A percentile compares a stretch with the other conserved stretches of the same genome.
These are phyloP conservation scores for Camponotus pennsylvanicus DNA, from an alignment of 1,140 invertebrate species.

Conservation along the genomic window DNA sequence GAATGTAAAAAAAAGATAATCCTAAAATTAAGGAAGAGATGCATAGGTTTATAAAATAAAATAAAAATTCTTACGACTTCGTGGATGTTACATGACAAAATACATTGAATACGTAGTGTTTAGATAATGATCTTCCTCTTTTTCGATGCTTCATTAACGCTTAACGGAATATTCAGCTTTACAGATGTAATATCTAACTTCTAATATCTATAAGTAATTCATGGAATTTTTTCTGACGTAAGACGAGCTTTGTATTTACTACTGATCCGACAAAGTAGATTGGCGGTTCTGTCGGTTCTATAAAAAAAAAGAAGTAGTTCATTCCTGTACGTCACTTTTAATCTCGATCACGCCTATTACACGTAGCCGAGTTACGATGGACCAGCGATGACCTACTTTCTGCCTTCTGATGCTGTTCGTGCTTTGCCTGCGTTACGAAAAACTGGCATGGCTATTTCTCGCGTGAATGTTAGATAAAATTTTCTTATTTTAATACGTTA, in stretches of 20 bases:
- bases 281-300: not conserved
- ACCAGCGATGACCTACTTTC: constrained; percentile 39
- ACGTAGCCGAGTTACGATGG: constrained; percentile 30
- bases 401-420: not conserved
- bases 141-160: not conserved
- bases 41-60: not conserved
- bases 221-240: constrained; percentile 40
- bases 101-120: constrained; percentile 70
- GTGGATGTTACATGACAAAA: constrained; percentile 48
- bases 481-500: not conserved
- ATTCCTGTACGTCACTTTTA: constrained; percentile 49
- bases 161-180: constrained; percentile 3
- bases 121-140: not conserved
- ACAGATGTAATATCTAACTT: constrained; percentile 20
- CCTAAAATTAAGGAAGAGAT: not conserved
- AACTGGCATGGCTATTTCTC: not conserved
- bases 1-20: not conserved
- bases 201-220: constrained; percentile 17
- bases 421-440: not conserved
- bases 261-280: constrained; percentile 45
- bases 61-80: not conserved
- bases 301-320: constrained; percentile 37
- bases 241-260: constrained; percentile 37
- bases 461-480: not conserved
- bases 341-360: constrained; percentile 53